Evolutionary conservation across 2,888 invertebrate genomes (phyloP).

Genomic region (Melanotus villosus): DNA sequence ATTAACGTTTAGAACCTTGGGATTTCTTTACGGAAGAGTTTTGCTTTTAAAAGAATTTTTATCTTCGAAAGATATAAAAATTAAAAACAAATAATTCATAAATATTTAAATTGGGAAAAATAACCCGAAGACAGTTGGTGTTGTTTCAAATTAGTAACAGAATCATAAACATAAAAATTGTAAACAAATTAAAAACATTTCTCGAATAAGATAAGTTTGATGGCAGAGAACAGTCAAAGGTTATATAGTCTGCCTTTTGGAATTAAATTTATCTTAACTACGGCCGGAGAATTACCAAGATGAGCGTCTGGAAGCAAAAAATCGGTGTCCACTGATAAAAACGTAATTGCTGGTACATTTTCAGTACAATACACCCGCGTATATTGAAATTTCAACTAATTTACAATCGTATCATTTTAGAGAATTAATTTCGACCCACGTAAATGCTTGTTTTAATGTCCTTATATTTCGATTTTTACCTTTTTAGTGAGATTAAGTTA

Average conservation of each 20-base stretch:
- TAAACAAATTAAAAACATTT: constrained; percentile 23
- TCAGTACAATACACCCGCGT: neutral
- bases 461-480: too few species aligned
- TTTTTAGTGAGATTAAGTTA: too few species aligned
- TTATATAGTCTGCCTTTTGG: neutral
- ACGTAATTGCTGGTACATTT: neutral
- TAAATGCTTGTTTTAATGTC: too few species aligned
- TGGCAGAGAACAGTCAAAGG: constrained; percentile 1
- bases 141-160: constrained; percentile 21
- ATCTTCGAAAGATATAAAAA: too few species aligned
- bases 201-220: neutral
- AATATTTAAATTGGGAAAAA: too few species aligned
- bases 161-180: constrained; percentile 6
- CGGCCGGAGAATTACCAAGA: neutral
- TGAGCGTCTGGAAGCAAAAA: constrained; percentile 7
- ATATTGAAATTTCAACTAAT: neutral
- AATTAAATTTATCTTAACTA: constrained; percentile 9
- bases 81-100: too few species aligned
- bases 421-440: neutral
- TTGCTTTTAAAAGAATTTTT: too few species aligned
- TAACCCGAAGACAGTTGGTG: neutral
- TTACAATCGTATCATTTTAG: neutral
- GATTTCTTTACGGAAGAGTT: too few species aligned
- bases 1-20: neutral
- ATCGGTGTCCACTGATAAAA: neutral